Percentiles rank a stretch among this genome's conserved stretches.
Conservation (phyloP, 35 echinoderm and acorn worm genomes). For the Anneissia japonica region DNA sequence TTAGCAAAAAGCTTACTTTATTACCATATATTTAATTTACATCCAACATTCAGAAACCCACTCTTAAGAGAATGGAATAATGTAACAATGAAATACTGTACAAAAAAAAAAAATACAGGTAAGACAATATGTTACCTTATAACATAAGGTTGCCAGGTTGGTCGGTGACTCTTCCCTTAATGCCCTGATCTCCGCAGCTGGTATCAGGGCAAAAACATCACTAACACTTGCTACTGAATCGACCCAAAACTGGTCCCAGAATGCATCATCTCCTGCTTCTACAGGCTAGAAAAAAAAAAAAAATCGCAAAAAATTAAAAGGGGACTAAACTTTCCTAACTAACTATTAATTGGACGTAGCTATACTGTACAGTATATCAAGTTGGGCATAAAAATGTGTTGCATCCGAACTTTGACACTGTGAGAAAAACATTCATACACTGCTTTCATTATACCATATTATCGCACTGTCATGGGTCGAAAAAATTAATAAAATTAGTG, state of each 20-base stretch:
- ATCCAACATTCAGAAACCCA: not conserved
- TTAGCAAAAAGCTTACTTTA: not conserved
- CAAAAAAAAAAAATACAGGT: too few relatives aligned
- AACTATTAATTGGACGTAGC: too few relatives aligned
- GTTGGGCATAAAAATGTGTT: too few relatives aligned
- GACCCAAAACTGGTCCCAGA: constrained; percentile 99
- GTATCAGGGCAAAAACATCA: constrained; percentile 97
- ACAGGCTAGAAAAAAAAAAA: constrained; percentile 56
- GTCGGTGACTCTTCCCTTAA: constrained; percentile 89
- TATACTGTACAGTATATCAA: too few relatives aligned
- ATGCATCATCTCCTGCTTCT: constrained; percentile 98
- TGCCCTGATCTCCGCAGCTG: constrained; percentile 93
- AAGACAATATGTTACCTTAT: constrained; percentile 55
- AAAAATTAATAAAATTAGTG: too few relatives aligned
- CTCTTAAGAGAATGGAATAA: not conserved
- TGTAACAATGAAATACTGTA: too few relatives aligned
- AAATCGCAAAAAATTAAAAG: too few relatives aligned
- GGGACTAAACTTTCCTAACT: too few relatives aligned
- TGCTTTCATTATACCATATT: too few relatives aligned
- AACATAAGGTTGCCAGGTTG: constrained; percentile 94
- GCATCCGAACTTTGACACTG: too few relatives aligned
- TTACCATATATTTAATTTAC: not conserved
- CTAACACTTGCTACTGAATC: constrained; percentile 91
- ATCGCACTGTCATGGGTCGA: too few relatives aligned
- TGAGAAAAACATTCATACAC: too few relatives aligned